Conservation (phyloP, 2,797 vertebrate species). For the Chanos chanos region DNA sequence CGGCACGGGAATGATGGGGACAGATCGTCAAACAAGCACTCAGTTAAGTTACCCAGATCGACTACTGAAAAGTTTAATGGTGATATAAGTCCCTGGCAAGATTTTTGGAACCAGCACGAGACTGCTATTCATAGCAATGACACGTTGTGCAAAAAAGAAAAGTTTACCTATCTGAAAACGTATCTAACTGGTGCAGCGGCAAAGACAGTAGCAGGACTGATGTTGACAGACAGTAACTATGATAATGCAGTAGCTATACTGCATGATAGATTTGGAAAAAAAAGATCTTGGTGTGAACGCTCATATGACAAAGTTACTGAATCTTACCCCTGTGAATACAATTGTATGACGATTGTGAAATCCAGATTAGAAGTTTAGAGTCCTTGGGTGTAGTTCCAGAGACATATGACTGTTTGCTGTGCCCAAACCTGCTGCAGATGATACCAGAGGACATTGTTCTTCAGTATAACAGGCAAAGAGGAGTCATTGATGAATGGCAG, state of each 20-base stretch:
- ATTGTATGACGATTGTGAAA: conserved; percentile 32
- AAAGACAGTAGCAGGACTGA: conserved; percentile 15
- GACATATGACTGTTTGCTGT: conserved; percentile 28
- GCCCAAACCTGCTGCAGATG: conserved; percentile 27
- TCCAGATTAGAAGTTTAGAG: conserved; percentile 18
- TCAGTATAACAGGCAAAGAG: not conserved
- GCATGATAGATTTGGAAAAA: conserved; percentile 25
- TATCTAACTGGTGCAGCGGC: conserved; percentile 22
- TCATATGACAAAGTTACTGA: conserved; percentile 30
- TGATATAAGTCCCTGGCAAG: conserved; percentile 3
- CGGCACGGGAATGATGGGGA: not conserved
- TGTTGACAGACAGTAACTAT: conserved; percentile 18
- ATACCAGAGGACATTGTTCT: conserved; percentile 27
- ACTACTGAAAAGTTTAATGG: not conserved
- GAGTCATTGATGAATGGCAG: conserved; percentile 12
- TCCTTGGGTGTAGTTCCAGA: conserved; percentile 20
- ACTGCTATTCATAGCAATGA: conserved; percentile 9
- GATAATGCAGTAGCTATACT: conserved; percentile 13
- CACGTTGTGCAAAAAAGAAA: conserved; percentile 24
- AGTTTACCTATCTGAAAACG: conserved; percentile 20
- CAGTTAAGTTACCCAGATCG: conserved; percentile 1
- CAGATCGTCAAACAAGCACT: not conserved
- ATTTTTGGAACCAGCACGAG: conserved; percentile 20
- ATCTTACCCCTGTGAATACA: conserved; percentile 28
- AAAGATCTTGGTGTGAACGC: conserved; percentile 28